Conservation (phyloP, 2,113 vertebrate genomes). For the Xiphophorus maculatus region DNA sequence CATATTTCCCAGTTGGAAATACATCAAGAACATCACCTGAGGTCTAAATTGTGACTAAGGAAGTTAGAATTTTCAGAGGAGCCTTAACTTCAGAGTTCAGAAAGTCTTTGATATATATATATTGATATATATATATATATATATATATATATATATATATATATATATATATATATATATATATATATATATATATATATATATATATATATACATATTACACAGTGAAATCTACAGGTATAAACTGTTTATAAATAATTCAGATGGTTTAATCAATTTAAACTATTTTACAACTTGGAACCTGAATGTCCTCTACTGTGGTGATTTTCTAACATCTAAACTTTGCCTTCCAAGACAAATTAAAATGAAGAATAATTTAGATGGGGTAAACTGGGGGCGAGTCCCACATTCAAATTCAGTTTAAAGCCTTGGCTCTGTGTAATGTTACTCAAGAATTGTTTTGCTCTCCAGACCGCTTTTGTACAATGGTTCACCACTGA, state of each 20-base stretch:
- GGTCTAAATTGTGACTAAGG: too few species aligned
- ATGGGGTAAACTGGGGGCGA: too few species aligned
- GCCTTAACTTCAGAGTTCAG: background rate
- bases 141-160: too few species aligned
- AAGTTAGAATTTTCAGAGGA: background rate
- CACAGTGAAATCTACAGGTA: background rate
- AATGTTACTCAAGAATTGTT: background rate
- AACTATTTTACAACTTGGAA: background rate
- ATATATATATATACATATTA: background rate
- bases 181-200: too few species aligned
- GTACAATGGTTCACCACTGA: background rate
- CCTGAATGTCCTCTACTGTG: background rate
- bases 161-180: too few species aligned
- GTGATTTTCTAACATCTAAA: background rate
- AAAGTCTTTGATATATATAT: background rate
- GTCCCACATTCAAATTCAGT: background rate
- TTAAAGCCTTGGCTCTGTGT: background rate
- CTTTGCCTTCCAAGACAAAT: background rate
- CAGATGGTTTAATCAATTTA: background rate
- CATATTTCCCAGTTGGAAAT: background rate
- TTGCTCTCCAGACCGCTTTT: background rate
- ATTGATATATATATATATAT: too few species aligned
- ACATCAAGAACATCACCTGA: too few species aligned
- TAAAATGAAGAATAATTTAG: background rate
- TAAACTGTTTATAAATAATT: background rate